Base-by-base conservation (phyloP, 2,888 invertebrate species). In the Stenchaetothrips biformis region DNA sequence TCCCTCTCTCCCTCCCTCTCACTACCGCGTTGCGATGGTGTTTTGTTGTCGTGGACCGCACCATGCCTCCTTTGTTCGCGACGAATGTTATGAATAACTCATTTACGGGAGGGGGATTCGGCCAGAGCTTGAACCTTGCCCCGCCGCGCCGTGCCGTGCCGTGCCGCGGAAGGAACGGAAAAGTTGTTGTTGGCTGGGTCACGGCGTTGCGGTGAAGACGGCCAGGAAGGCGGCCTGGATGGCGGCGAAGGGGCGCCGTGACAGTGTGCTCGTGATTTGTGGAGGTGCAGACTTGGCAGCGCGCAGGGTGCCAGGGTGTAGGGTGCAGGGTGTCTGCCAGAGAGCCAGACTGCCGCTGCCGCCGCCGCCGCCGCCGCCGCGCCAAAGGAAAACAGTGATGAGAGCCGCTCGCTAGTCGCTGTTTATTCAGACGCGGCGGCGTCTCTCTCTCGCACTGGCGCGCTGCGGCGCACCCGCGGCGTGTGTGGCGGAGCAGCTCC, bases 71-170 rank as follows among this genome's bases (percentile, higher is more conserved):
- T 67, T 74, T 74, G 67, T 74, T 25, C 37, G 37, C 37, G 37
- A 37, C 37, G 21, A 25, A 21, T 25, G 67, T 74, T 74, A 74
- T 74, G 67, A 74, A 74, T 74, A 74, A 74, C 67, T 74, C 67
- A 74, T 74, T 74, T 74, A 74, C 37, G 37, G 37, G 37, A 21
- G 25, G 25, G 25, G 67, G 67, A 74, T 74, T 21, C 67, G 67
- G 21, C 67, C 11, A 11, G 37, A 37, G 37, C 37, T 37, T 37
- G 37, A 37, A 4, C 37, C 37, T 37, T 37, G 37, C 37, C 37
- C 37, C 4, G 37, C 37, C 37, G 2, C 4, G 37, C 37, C 37
- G 37, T 37, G 37, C 37, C 37, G 37, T 4, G 37, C 37, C 37
- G 37, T 4, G 37, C 37, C 37, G 37, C 37, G 37, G 37, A 37